Evolutionary conservation across 2,797 vertebrate genomes (phyloP), one percentile per base, ranked within the genome.

Genomic region (Chrosomus eos): DNA sequence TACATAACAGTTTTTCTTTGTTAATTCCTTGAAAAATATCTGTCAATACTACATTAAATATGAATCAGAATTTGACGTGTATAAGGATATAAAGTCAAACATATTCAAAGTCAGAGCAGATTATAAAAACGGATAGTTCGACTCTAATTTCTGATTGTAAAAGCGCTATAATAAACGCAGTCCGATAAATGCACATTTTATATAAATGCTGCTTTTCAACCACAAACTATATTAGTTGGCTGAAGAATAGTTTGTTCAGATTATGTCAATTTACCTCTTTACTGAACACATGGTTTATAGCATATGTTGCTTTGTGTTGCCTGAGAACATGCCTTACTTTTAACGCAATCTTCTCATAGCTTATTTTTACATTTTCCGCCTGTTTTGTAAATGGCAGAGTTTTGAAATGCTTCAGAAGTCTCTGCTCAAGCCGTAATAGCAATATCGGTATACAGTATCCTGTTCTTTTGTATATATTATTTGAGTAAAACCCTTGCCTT

Each of bases 401-500:
- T n/a, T n/a, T n/a, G n/a, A 81, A 81, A 81, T 23, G n/a, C 51
- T 43, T 58, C 2, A 70, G 28, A 68, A 55, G 16, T 70, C 33
- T 58, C 67, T 43, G 16, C 55, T 71, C 10, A 23, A 43, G 26
- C 36, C 31, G 19, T 31, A 43, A 71, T 14, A 40, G 26, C 10
- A 43, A 38, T 70, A 19, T 43, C 26, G 1, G 21, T 77, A 58
- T 77, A n/a, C n/a, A n/a, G n/a, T n/a, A 33, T 84, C 82, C 64
- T 68, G 48, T 70, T 70, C 45, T 70, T 58, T 84, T 68, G 19
- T 66, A 4, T 60, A 23, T 53, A 40, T 51, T 77, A 10, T 77
- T 70, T 16, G 64, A 81, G 31, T 71, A 48, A n/a, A 83, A 36
- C 58, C 40, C 53, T 23, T 66, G 43, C 62, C 26, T 62, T 72